Base-by-base conservation (phyloP, 1,140 invertebrate genomes). In the Calosoma granatense region DNA sequence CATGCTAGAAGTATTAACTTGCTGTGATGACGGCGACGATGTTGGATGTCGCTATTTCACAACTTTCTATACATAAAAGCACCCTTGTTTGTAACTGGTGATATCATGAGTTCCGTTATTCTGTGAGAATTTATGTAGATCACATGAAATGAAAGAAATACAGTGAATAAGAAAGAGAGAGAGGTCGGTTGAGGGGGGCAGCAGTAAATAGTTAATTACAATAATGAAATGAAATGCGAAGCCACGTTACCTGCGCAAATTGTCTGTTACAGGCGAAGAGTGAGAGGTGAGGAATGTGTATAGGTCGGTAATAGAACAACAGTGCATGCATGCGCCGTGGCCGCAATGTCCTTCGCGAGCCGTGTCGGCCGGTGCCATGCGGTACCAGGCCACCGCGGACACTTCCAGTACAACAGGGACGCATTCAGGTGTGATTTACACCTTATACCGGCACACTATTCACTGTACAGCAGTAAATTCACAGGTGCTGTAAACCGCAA, bases 271-370 rank as follows among this genome's bases (percentile, higher is more conserved):
- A 36, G 6, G 26, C 26, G 26, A 9, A n/a, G 26, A 9, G 26
- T 36, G 26, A 36, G 26, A 9, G 26, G 26, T n/a, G n/a, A 9
- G 26, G 26, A 36, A 36, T 36, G 26, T 36, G n/a, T 36, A 36
- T n/a, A 36, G 6, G 26, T 36, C 6, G 6, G 26, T 36, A 36
- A 36, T 36, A 36, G 26, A 36, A 36, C n/a, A 36, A 54, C 53
- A 30, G 21, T 19, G 39, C 39, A 23, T 36, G 55, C 51, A 47
- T 36, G 26, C 9, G 17, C 17, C 6, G 55, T 20, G 55, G 41
- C 39, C 55, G 19, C 39, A 2, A 39, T 20, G 55, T 56, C 55
- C 55, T 56, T 56, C 55, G 54, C 53, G 53, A 43, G 30, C 20
- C 11, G 26, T 20, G 30, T 20, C 14, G 39, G 39, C 39, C 41